phyloP scores from a whole-genome alignment of 1,140 invertebrate genomes.

The Coptotermes formosanus region DNA sequence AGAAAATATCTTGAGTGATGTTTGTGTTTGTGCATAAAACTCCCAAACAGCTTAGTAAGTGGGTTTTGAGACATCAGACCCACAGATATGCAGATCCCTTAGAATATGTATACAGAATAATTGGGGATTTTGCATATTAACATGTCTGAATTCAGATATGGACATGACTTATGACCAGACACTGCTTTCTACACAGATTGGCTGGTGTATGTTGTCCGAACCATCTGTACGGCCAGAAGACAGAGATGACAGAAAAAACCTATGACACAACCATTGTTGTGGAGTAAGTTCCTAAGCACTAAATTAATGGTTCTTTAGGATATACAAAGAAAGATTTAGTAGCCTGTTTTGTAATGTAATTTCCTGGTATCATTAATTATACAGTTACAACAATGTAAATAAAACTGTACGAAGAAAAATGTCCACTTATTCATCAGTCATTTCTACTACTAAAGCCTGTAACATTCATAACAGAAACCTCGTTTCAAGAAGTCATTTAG shows the following conservation, averaged over 20 bases:
- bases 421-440: background rate
- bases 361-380: background rate
- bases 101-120: no score
- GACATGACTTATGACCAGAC: no score
- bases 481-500: no score
- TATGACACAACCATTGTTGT: background rate
- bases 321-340: background rate
- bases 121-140: no score
- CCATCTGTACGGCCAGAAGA: background rate
- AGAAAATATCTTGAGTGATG: no score
- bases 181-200: background rate
- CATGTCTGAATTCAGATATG: no score
- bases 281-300: constrained; percentile 1
- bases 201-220: background rate
- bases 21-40: no score
- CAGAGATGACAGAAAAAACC: background rate
- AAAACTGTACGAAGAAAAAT: background rate
- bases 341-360: constrained; percentile 16
- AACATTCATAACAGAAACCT: no score
- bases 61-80: no score
- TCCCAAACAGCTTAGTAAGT: no score
- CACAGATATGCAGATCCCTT: no score
- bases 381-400: constrained; percentile 6
- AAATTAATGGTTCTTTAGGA: background rate
- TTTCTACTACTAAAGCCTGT: no score